These are phyloP conservation scores for Hylaeus anthracinus DNA, from an alignment of 1,140 invertebrate species.

Conservation along the genomic window DNA sequence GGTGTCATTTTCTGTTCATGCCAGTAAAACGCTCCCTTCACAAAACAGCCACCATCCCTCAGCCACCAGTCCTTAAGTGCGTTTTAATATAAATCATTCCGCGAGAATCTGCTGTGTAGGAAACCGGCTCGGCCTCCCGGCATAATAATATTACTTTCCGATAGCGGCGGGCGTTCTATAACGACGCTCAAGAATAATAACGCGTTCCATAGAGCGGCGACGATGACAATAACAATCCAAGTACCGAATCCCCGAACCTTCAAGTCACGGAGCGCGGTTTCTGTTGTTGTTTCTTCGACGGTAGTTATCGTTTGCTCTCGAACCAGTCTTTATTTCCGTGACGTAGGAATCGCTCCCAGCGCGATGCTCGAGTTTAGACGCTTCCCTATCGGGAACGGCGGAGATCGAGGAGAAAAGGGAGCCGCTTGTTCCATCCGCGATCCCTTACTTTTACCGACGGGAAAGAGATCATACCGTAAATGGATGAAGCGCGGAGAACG, in stretches of 20 bases:
- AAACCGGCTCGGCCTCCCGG: not conserved
- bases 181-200: slow-evolving; percentile 38
- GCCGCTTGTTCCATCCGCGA: slow-evolving; percentile 44
- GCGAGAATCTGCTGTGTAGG: not conserved
- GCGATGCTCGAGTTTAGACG: slow-evolving; percentile 2
- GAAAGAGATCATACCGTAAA: slow-evolving; percentile 55
- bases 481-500: slow-evolving; percentile 56
- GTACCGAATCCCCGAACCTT: slow-evolving; percentile 8
- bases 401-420: not conserved
- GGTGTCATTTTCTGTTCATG: too few relatives aligned
- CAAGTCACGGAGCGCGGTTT: slow-evolving; percentile 47
- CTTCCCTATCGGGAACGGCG: not conserved
- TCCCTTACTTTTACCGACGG: slow-evolving; percentile 57
- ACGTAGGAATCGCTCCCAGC: slow-evolving; percentile 21
- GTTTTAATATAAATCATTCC: too few relatives aligned
- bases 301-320: slow-evolving; percentile 56
- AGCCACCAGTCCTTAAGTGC: too few relatives aligned
- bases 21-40: too few relatives aligned
- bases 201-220: slow-evolving; percentile 15
- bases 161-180: slow-evolving; percentile 24
- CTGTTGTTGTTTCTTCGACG: slow-evolving; percentile 24
- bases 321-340: slow-evolving; percentile 44
- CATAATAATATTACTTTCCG: slow-evolving; percentile 36
- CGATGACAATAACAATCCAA: slow-evolving; percentile 50
- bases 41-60: too few relatives aligned